Percentiles rank a stretch among this genome's conserved stretches.
These are phyloP conservation scores for Sebastes cheni DNA, from an alignment of 2,797 vertebrate species.

Conservation along the genomic window DNA sequence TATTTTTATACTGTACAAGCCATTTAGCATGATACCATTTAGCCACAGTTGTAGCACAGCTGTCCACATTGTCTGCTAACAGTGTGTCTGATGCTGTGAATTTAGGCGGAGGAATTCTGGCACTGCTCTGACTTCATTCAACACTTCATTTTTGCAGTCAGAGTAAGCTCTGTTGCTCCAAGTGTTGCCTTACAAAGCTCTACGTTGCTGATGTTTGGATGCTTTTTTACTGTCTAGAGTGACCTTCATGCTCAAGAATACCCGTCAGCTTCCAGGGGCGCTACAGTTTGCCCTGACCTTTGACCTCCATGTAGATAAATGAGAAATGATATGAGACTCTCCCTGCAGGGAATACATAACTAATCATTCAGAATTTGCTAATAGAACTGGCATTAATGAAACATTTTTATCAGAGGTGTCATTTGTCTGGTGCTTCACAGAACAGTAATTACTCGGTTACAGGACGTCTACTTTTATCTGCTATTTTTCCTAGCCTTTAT, in stretches of 20 bases:
- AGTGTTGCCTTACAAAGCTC: constrained; percentile 2
- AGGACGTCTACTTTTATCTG: background rate
- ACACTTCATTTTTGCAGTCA: constrained; percentile 38
- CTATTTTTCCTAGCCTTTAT: background rate
- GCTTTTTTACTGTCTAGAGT: background rate
- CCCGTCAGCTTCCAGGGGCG: background rate
- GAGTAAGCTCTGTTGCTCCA: background rate
- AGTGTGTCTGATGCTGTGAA: constrained; percentile 8
- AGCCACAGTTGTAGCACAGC: background rate
- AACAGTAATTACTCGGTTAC: background rate
- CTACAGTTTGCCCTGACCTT: constrained; percentile 11
- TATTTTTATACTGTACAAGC: background rate
- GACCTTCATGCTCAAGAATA: background rate
- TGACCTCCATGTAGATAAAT: constrained; percentile 4
- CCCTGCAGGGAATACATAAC: background rate
- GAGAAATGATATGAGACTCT: background rate
- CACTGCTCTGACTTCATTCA: constrained; percentile 21
- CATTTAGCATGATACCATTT: background rate
- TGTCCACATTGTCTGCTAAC: background rate
- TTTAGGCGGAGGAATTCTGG: constrained; percentile 18
- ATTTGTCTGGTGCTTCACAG: background rate
- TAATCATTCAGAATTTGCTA: background rate
- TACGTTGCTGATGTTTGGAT: background rate
- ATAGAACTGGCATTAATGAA: background rate
- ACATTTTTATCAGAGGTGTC: background rate